A percentile compares a stretch with the other conserved stretches of the same genome.
These are phyloP conservation scores for Chrysolina oricalcia DNA, from an alignment of 2,888 invertebrate species.

Conservation along the genomic window DNA sequence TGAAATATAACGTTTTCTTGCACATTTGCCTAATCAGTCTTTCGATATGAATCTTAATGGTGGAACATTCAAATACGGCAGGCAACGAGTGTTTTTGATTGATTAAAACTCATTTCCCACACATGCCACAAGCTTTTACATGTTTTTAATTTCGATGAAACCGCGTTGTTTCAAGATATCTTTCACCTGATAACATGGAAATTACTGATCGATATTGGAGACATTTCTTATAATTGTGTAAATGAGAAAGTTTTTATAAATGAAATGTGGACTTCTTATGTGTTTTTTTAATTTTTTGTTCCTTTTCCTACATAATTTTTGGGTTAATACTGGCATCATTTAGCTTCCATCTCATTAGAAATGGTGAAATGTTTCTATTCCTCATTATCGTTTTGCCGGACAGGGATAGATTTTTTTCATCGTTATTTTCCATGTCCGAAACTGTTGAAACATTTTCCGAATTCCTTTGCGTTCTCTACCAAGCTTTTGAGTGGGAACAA, in stretches of 20 bases:
- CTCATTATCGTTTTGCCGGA: too few relatives aligned
- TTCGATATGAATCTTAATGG: conserved; percentile 19
- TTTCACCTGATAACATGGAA: background rate
- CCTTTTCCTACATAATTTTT: too few relatives aligned
- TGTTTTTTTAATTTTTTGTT: too few relatives aligned
- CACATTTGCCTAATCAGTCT: background rate
- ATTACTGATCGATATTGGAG: background rate
- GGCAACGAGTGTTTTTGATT: conserved; percentile 12
- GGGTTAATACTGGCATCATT: too few relatives aligned
- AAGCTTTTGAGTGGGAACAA: too few relatives aligned
- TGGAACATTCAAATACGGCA: conserved; percentile 3
- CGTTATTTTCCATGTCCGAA: too few relatives aligned
- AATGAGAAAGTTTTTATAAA: background rate
- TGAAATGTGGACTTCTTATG: too few relatives aligned
- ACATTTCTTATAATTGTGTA: background rate
- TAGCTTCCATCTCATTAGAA: too few relatives aligned
- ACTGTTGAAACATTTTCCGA: too few relatives aligned
- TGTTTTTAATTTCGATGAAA: background rate
- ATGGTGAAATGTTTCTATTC: too few relatives aligned
- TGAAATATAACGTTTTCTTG: conserved; percentile 2
- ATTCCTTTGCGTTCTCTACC: too few relatives aligned
- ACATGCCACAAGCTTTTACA: background rate
- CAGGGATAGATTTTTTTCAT: too few relatives aligned
- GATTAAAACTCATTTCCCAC: conserved; percentile 14
- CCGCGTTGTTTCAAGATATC: background rate